Conservation (phyloP, 1,140 invertebrate genomes). For the Hetaerina americana region DNA sequence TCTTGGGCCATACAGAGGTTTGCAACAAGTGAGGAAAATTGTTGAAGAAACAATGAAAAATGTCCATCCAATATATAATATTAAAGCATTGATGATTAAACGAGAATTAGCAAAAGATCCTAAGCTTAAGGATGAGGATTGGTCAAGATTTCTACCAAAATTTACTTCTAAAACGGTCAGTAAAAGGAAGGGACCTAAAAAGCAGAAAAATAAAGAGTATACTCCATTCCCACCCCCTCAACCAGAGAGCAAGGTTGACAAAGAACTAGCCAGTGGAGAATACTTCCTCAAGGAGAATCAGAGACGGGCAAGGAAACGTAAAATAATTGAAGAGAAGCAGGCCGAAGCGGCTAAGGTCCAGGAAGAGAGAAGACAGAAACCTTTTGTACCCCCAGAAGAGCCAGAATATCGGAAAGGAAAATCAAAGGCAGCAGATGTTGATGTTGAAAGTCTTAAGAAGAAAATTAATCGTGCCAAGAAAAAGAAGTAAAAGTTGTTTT, state of each 20-base stretch:
- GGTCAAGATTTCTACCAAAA: slow-evolving; percentile 94
- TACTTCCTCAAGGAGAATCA: slow-evolving; percentile 87
- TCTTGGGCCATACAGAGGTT: slow-evolving; percentile 86
- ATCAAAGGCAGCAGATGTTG: slow-evolving; percentile 29
- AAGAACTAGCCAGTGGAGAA: slow-evolving; percentile 86
- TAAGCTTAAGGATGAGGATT: slow-evolving; percentile 84
- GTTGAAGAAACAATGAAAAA: slow-evolving; percentile 98
- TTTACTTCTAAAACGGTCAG: slow-evolving; percentile 86
- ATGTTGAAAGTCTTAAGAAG: slow-evolving; percentile 52
- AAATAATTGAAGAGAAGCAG: slow-evolving; percentile 63
- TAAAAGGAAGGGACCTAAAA: slow-evolving; percentile 74
- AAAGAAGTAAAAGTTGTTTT: slow-evolving; percentile 15
- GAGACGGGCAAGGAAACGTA: slow-evolving; percentile 52
- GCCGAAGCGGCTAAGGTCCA: slow-evolving; percentile 51
- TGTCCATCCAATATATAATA: slow-evolving; percentile 98
- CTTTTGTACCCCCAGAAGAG: slow-evolving; percentile 74
- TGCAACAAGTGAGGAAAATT: slow-evolving; percentile 84
- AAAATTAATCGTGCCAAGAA: slow-evolving; percentile 53
- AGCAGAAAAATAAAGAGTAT: slow-evolving; percentile 80
- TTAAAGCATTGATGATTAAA: slow-evolving; percentile 97
- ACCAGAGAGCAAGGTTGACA: slow-evolving; percentile 86
- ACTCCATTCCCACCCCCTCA: slow-evolving; percentile 95
- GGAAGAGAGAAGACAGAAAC: slow-evolving; percentile 61
- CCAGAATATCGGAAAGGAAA: slow-evolving; percentile 20
- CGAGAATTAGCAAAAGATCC: slow-evolving; percentile 86